Conservation (phyloP, 1,140 invertebrate genomes). For the Eciton burchellii region DNA sequence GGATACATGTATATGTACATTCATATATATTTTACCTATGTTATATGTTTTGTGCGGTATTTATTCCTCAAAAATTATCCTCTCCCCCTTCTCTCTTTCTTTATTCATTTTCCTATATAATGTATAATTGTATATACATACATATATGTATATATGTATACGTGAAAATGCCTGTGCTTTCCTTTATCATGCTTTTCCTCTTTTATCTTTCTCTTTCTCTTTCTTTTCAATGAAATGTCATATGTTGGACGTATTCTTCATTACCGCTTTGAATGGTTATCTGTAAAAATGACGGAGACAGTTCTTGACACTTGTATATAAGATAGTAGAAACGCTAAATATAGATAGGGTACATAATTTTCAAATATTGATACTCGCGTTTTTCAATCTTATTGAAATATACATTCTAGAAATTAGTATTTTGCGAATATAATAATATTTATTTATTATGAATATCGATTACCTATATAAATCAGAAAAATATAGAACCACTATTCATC, state of each 20-base stretch:
- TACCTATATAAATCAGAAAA: conserved; percentile 7
- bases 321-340: conserved; percentile 26
- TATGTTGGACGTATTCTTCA: conserved; percentile 66
- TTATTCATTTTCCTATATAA: conserved; percentile 40
- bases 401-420: conserved; percentile 23
- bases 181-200: conserved; percentile 67
- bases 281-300: conserved; percentile 60
- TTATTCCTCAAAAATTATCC: conserved; percentile 31
- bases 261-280: conserved; percentile 74
- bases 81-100: conserved; percentile 45
- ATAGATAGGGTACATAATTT: conserved; percentile 5
- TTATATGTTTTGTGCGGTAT: conserved; percentile 64
- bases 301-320: conserved; percentile 48
- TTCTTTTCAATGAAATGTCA: conserved; percentile 68
- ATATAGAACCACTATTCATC: conserved; percentile 19
- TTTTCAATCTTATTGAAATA: not conserved
- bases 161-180: conserved; percentile 72
- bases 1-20: conserved; percentile 72
- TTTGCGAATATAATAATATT: not conserved
- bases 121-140: conserved; percentile 69
- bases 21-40: conserved; percentile 62
- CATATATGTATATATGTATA: conserved; percentile 58
- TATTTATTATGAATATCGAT: conserved; percentile 12
- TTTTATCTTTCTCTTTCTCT: conserved; percentile 17
- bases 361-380: conserved; percentile 2